Base-by-base conservation (phyloP, 2,888 invertebrate species). In the Eurois occulta region DNA sequence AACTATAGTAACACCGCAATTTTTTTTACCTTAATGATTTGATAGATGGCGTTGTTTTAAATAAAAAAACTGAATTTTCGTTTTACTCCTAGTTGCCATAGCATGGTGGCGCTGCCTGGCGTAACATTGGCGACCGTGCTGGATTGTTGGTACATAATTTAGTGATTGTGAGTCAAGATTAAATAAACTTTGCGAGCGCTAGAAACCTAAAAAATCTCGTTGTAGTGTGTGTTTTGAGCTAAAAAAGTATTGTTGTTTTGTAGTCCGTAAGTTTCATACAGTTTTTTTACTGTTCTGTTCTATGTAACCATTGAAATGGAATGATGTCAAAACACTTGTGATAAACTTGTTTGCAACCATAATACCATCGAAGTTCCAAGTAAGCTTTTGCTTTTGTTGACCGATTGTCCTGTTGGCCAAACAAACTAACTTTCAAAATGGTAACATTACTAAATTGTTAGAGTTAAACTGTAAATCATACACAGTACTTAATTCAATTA, bases 241-340 rank as follows among this genome's bases (percentile, higher is more conserved):
- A 28, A 18, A 43, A 72, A 79, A 60, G 18, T 52, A 38, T 55
- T 71, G n/a, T 55, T 64, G 24, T 73, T 43, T 64, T 21, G 46
- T 41, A 64, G 41, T 66, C 64, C 55, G 60, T 77, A 77, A 81
- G 73, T 83, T 86, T 41, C 48, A 62, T 68, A 55, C 32, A 64
- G 72, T 62, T 72, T 75, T 75, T 67, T 67, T 64, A 78, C 13
- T 60, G 69, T 28, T 41, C 24, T 75, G 55, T 55, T 62, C 21
- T 65, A 71, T 10, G 68, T 52, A 70, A 75, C 60, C 32, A 73
- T 67, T 84, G 64, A 65, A 72, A 64, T 71, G 52, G 58, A 78
- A 85, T 78, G 65, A 84, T 81, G 85, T 85, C 84, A 84, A 85
- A 85, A 84, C 75, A 79, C 75, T 79, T 64, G 67, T 52, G 64